phyloP scores from a whole-genome alignment of 2,797 vertebrate genomes.

The Phrynocephalus vlangalii region DNA sequence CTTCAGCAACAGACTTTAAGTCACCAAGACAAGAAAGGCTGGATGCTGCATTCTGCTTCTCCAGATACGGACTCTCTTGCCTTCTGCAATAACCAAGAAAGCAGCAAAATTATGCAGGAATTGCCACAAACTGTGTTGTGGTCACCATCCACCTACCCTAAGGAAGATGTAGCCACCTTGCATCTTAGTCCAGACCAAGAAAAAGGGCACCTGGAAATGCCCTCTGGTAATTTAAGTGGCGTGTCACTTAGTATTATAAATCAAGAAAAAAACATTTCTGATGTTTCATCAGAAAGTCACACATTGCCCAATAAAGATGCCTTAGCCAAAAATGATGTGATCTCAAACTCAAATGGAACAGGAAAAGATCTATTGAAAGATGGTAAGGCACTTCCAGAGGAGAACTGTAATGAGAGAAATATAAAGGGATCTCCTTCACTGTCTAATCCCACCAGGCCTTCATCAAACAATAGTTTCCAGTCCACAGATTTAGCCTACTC shows the following conservation, averaged over 20 bases:
- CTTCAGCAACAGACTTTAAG: constrained; percentile 45
- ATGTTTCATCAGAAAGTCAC: constrained; percentile 42
- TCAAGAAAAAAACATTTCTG: constrained; percentile 32
- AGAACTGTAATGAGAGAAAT: neutral
- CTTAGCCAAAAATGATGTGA: constrained; percentile 10
- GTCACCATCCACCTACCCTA: constrained; percentile 21
- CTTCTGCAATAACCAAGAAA: constrained; percentile 37
- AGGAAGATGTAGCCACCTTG: constrained; percentile 24
- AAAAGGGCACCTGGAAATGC: constrained; percentile 20
- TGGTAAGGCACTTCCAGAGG: constrained; percentile 38
- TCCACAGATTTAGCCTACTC: constrained; percentile 8
- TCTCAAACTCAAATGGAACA: constrained; percentile 17
- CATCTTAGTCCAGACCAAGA: neutral
- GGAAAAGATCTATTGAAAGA: constrained; percentile 44
- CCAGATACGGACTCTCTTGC: constrained; percentile 45
- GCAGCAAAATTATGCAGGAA: constrained; percentile 39
- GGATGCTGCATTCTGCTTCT: constrained; percentile 40
- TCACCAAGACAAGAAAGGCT: constrained; percentile 31
- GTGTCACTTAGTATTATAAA: constrained; percentile 36
- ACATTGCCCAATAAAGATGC: constrained; percentile 35
- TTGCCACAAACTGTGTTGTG: neutral
- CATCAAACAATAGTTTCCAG: constrained; percentile 67
- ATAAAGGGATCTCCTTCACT: constrained; percentile 6
- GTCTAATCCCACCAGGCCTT: constrained; percentile 43
- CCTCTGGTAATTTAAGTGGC: neutral